A percentile compares a stretch with the other conserved stretches of the same genome.
phyloP scores from a whole-genome alignment of 2,888 invertebrate genomes.

The Sabellastarte sp. region DNA sequence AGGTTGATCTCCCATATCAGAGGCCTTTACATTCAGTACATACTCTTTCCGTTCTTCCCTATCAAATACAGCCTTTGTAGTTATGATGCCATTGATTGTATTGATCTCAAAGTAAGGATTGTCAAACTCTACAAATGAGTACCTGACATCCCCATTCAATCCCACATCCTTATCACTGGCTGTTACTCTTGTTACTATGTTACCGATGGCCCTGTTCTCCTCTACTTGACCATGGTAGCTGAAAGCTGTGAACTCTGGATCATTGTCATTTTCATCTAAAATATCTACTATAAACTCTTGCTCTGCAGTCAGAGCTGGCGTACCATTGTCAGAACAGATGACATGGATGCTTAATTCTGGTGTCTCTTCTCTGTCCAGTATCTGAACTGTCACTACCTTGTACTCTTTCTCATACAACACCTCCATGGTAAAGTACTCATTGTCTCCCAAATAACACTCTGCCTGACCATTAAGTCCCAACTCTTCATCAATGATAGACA shows the following conservation, averaged over 20 bases:
- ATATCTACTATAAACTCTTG: neutral
- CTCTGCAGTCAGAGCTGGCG: neutral
- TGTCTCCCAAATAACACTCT: neutral
- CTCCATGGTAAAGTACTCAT: neutral
- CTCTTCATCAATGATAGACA: neutral
- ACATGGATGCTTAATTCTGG: neutral
- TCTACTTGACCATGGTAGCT: neutral
- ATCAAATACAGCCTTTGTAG: neutral
- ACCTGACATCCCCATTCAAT: neutral
- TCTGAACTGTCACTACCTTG: neutral
- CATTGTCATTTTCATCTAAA: constrained; percentile 1
- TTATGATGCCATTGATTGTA: neutral
- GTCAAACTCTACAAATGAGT: neutral
- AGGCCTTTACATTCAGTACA: neutral
- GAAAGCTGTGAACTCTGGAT: neutral
- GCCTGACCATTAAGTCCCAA: neutral
- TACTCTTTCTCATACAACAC: constrained; percentile 1
- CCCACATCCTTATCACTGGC: constrained; percentile 1
- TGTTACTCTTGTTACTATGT: neutral
- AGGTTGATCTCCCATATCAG: neutral
- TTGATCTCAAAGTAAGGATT: neutral
- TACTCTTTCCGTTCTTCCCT: neutral
- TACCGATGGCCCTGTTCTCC: neutral
- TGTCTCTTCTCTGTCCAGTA: neutral
- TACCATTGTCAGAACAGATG: neutral